A percentile compares a stretch with the other conserved stretches of the same genome.
Conservation (phyloP, 2,113 vertebrate species). For the Lagopus muta region DNA sequence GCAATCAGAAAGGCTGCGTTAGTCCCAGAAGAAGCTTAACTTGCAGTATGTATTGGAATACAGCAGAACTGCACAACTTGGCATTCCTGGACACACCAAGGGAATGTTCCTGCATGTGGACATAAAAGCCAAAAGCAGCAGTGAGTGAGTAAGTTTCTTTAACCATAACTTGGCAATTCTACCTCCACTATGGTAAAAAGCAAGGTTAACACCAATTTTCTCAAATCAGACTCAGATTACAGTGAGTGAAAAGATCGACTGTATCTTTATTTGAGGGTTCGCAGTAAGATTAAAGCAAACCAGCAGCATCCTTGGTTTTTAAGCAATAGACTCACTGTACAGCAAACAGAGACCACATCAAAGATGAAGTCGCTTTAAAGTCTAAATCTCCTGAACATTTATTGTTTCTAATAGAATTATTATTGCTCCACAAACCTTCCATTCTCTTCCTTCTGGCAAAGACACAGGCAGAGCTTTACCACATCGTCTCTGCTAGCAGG, state of each 20-base stretch:
- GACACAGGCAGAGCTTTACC: neutral
- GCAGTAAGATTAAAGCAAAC: conserved; percentile 24
- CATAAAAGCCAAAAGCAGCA: neutral
- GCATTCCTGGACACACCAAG: neutral
- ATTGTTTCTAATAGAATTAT: neutral
- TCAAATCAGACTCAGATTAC: neutral
- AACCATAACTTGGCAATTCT: neutral
- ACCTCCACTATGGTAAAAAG: neutral
- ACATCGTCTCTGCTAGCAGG: neutral
- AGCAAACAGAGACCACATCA: conserved; percentile 15
- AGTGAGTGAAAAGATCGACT: neutral
- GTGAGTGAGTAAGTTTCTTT: neutral
- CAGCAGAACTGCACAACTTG: neutral
- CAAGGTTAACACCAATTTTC: neutral
- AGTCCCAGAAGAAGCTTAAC: neutral
- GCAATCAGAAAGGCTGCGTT: neutral
- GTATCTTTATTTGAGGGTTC: conserved; percentile 30
- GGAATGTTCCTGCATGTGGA: neutral
- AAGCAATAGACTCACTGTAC: neutral
- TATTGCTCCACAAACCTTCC: neutral
- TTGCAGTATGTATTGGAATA: neutral
- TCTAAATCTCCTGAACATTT: neutral
- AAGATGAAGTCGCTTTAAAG: neutral
- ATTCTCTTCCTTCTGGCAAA: neutral
- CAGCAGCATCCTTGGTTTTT: neutral